phyloP scores from a whole-genome alignment of 1,140 invertebrate genomes.

The Drosophila murphyi region DNA sequence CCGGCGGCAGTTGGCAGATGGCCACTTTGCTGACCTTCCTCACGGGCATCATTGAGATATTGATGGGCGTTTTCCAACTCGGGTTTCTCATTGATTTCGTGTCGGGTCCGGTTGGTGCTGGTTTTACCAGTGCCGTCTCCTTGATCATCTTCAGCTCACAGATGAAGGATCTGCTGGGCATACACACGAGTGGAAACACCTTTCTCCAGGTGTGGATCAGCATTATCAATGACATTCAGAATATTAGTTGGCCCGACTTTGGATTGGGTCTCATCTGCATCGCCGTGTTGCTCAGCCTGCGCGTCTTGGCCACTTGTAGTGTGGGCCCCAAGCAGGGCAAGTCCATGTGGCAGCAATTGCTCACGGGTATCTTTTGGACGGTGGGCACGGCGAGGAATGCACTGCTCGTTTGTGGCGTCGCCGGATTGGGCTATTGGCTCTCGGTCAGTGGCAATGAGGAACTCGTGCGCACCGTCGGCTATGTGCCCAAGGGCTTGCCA shows the following conservation, averaged over 20 bases:
- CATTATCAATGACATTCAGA: slow-evolving; percentile 87
- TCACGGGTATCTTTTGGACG: slow-evolving; percentile 88
- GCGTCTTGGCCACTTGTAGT: slow-evolving; percentile 87
- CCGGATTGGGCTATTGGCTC: slow-evolving; percentile 87
- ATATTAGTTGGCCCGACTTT: slow-evolving; percentile 89
- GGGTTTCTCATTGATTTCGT: slow-evolving; percentile 97
- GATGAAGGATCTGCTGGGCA: slow-evolving; percentile 94
- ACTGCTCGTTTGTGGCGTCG: slow-evolving; percentile 89
- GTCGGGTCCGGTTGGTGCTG: slow-evolving; percentile 95
- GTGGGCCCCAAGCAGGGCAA: slow-evolving; percentile 86
- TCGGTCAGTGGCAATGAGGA: slow-evolving; percentile 58
- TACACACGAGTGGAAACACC: slow-evolving; percentile 90
- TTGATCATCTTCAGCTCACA: slow-evolving; percentile 96
- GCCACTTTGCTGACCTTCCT: slow-evolving; percentile 93
- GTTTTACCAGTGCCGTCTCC: slow-evolving; percentile 96
- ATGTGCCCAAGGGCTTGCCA: slow-evolving; percentile 90
- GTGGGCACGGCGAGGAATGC: slow-evolving; percentile 91
- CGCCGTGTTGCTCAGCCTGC: slow-evolving; percentile 88
- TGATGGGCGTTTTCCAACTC: slow-evolving; percentile 94
- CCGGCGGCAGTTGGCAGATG: slow-evolving; percentile 89
- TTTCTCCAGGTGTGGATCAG: slow-evolving; percentile 91
- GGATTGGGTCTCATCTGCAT: slow-evolving; percentile 90
- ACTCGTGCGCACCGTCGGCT: slow-evolving; percentile 84
- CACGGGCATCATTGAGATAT: slow-evolving; percentile 91
- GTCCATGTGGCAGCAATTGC: slow-evolving; percentile 85